Conservation (phyloP, 2,113 vertebrate species). For the Hassar affinis region DNA sequence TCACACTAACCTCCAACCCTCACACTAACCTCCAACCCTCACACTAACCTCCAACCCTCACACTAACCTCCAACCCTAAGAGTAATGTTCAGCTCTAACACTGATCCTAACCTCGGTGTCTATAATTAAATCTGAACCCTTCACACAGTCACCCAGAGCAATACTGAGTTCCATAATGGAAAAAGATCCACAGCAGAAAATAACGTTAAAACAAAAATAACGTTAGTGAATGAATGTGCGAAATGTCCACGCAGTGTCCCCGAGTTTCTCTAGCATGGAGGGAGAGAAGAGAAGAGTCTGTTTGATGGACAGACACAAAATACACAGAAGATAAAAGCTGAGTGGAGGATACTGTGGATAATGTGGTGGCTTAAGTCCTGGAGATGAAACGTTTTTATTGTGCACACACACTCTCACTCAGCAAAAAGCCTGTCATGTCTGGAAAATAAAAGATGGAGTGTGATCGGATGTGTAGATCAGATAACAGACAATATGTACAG, state of each 20-base stretch:
- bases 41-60: too few species aligned
- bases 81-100: too few species aligned
- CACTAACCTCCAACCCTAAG: too few species aligned
- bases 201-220: neutral
- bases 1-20: too few species aligned
- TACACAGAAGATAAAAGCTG: neutral
- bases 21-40: too few species aligned
- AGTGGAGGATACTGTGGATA: neutral
- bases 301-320: neutral
- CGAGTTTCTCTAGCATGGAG: neutral
- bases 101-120: too few species aligned
- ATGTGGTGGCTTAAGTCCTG: neutral
- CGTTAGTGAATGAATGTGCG: neutral
- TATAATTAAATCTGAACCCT: neutral
- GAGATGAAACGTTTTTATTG: neutral
- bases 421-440: too few species aligned
- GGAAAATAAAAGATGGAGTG: too few species aligned
- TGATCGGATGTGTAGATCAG: too few species aligned
- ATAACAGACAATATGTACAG: too few species aligned
- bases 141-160: neutral
- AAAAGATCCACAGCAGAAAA: neutral
- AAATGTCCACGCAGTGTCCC: neutral
- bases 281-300: neutral
- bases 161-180: neutral
- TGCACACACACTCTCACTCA: too few species aligned